Conservation (phyloP, 1,140 invertebrate species). For the Zaprionus kolodkinae region DNA sequence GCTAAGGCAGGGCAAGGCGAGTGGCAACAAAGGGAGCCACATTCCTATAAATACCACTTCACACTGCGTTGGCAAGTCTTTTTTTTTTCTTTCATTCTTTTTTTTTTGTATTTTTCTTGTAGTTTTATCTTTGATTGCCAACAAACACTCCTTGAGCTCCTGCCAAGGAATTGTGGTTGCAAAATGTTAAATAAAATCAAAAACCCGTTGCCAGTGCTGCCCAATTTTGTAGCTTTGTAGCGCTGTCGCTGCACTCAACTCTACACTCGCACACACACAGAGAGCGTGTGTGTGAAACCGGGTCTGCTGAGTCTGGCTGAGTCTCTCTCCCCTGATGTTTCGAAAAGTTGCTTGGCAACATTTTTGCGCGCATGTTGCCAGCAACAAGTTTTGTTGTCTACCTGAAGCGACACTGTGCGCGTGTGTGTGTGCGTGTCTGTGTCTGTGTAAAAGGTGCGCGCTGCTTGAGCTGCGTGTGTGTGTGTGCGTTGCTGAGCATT, state of each 20-base stretch:
- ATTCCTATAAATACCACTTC: conserved; percentile 81
- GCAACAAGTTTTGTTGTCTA: conserved; percentile 75
- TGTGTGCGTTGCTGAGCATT: conserved; percentile 58
- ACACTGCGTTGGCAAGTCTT: conserved; percentile 69
- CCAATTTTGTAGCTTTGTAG: conserved; percentile 52
- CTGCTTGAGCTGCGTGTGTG: conserved; percentile 19
- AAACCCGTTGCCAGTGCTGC: conserved; percentile 71
- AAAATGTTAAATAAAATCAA: conserved; percentile 41
- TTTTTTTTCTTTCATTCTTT: not conserved
- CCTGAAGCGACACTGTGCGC: conserved; percentile 54
- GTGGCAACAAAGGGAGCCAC: conserved; percentile 47
- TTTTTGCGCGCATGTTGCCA: conserved; percentile 80
- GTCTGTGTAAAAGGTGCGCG: conserved; percentile 56
- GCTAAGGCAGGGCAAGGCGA: not conserved
- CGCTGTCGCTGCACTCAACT: conserved; percentile 40
- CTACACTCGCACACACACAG: conserved; percentile 31
- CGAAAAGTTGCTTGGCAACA: conserved; percentile 78
- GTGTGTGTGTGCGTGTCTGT: conserved; percentile 20
- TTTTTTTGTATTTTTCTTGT: not conserved
- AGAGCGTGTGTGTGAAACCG: too few relatives aligned
- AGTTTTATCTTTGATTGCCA: conserved; percentile 77
- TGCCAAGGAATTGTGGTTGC: conserved; percentile 17
- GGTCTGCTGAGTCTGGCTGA: conserved; percentile 48
- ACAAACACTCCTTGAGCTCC: conserved; percentile 47
- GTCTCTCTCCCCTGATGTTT: conserved; percentile 38